A percentile compares a stretch with the other conserved stretches of the same genome.
Conservation (phyloP, 1,140 invertebrate species). For the Drosophila repletoides region DNA sequence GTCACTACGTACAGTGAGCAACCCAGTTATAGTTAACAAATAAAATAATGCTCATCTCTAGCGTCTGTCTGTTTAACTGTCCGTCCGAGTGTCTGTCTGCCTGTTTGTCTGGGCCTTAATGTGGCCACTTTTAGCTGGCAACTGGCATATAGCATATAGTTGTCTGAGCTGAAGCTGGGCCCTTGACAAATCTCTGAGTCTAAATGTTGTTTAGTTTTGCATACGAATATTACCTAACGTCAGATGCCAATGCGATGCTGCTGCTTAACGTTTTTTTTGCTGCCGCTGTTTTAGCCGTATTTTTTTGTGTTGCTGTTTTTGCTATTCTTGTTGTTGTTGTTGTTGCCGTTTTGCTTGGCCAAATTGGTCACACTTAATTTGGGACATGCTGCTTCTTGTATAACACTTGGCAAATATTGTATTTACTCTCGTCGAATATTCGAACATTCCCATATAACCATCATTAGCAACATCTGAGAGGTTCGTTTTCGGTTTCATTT, state of each 20-base stretch:
- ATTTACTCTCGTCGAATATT: too few species aligned
- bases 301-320: neutral
- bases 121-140: too few species aligned
- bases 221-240: conserved; percentile 35
- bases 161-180: conserved; percentile 13
- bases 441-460: too few species aligned
- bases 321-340: neutral
- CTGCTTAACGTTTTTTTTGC: too few species aligned
- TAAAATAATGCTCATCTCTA: too few species aligned
- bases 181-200: conserved; percentile 53
- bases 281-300: neutral
- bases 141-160: too few species aligned
- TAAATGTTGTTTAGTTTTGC: conserved; percentile 35
- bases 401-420: conserved; percentile 27
- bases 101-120: too few species aligned
- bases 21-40: too few species aligned
- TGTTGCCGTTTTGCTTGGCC: conserved; percentile 27
- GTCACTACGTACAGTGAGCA: too few species aligned
- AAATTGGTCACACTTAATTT: conserved; percentile 52
- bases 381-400: conserved; percentile 44
- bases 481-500: too few species aligned
- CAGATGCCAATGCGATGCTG: neutral
- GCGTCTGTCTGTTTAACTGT: neutral
- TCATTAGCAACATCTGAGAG: too few species aligned
- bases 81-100: too few species aligned